Conservation (phyloP, 2,113 vertebrate species). For the Zosterops lateralis region DNA sequence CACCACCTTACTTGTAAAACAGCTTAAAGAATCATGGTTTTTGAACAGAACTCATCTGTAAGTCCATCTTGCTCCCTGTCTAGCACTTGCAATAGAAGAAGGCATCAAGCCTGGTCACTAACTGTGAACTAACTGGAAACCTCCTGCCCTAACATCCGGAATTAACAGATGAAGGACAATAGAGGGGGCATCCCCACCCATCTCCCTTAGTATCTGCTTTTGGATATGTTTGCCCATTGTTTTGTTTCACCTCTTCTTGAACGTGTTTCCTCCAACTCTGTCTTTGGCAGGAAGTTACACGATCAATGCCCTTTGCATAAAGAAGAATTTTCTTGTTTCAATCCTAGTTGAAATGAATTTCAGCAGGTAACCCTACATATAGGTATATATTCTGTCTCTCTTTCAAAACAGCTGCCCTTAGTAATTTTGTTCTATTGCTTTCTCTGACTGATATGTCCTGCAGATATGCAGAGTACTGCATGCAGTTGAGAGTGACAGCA, state of each 20-base stretch:
- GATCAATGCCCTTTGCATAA: background rate
- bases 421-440: background rate
- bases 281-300: background rate
- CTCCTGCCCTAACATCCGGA: background rate
- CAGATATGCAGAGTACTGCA: background rate
- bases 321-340: background rate
- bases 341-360: background rate
- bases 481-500: background rate
- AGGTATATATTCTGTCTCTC: background rate
- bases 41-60: background rate
- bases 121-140: background rate
- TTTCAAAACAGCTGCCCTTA: background rate
- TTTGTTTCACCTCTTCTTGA: background rate
- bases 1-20: background rate
- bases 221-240: background rate
- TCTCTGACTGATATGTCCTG: background rate
- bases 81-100: background rate
- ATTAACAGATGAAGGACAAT: accelerated
- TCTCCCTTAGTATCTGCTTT: background rate
- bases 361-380: background rate
- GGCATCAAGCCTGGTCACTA: background rate
- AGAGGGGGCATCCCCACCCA: background rate
- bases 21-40: background rate
- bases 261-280: background rate
- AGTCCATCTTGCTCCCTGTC: background rate